phyloP scores from a whole-genome alignment of 2,797 vertebrate genomes.

The Typhlichthys subterraneus region DNA sequence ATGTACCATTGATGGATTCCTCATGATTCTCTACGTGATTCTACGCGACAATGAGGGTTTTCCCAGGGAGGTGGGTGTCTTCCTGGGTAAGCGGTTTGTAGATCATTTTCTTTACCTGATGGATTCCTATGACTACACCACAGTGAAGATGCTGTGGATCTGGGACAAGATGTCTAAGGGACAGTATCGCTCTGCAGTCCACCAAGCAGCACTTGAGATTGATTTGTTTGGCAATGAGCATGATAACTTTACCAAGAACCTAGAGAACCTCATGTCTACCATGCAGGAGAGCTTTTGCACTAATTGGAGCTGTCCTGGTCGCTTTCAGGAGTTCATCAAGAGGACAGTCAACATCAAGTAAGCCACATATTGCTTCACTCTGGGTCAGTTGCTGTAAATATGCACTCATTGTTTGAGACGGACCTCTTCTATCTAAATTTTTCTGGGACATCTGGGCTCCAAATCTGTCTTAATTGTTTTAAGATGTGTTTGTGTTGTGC shows the following conservation, averaged over 20 bases:
- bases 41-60: slow-evolving; percentile 87
- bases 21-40: slow-evolving; percentile 91
- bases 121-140: slow-evolving; percentile 89
- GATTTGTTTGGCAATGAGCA: slow-evolving; percentile 93
- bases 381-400: not conserved
- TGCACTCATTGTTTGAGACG: too few species aligned
- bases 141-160: slow-evolving; percentile 92
- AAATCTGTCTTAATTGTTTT: slow-evolving; percentile 6
- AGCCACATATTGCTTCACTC: slow-evolving; percentile 4
- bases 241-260: slow-evolving; percentile 90
- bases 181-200: slow-evolving; percentile 86
- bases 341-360: slow-evolving; percentile 86
- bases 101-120: slow-evolving; percentile 89
- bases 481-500: not conserved
- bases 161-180: slow-evolving; percentile 90
- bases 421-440: too few species aligned
- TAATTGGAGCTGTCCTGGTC: slow-evolving; percentile 80
- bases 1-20: slow-evolving; percentile 91
- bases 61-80: slow-evolving; percentile 82
- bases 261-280: slow-evolving; percentile 88
- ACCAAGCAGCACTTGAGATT: slow-evolving; percentile 84
- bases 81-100: slow-evolving; percentile 86
- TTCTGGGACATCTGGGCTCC: slow-evolving; percentile 3
- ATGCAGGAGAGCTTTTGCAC: slow-evolving; percentile 88
- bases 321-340: slow-evolving; percentile 81